Percentiles rank a stretch among this genome's conserved stretches.
Evolutionary conservation across 2,797 vertebrate species (phyloP).

Genomic region (Oryzias sinensis): DNA sequence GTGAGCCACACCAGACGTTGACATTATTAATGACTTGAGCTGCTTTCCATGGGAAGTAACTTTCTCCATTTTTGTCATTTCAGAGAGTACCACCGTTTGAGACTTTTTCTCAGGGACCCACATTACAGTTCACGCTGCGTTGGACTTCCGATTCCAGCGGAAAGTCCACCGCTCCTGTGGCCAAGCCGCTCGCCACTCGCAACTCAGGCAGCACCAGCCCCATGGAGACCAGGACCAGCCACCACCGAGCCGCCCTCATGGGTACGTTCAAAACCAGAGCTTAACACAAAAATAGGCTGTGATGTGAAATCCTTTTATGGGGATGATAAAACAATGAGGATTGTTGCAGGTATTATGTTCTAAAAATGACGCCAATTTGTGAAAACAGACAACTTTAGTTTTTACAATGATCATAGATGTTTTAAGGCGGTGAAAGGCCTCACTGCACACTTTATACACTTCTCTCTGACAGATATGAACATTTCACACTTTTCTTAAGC

Average conservation of each 20-base stretch:
- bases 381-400: too few relatives aligned
- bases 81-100: constrained; percentile 98
- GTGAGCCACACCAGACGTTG: constrained; percentile 57
- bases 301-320: neutral
- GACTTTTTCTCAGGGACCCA: constrained; percentile 99
- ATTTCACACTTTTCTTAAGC: too few relatives aligned
- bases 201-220: constrained; percentile 91
- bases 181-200: constrained; percentile 93
- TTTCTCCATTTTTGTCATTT: neutral
- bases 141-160: constrained; percentile 93
- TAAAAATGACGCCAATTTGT: too few relatives aligned
- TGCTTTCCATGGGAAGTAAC: too few relatives aligned
- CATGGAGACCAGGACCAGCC: constrained; percentile 90
- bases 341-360: too few relatives aligned
- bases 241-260: constrained; percentile 88
- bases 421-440: too few relatives aligned
- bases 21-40: too few relatives aligned
- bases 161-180: constrained; percentile 91
- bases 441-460: too few relatives aligned
- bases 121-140: constrained; percentile 95
- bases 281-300: neutral
- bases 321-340: too few relatives aligned
- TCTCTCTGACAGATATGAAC: too few relatives aligned
- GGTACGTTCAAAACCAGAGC: constrained; percentile 72
- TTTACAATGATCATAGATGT: too few relatives aligned